These are phyloP conservation scores for Drosophila picticornis DNA, from an alignment of 2,888 invertebrate genomes.

Conservation along the genomic window DNA sequence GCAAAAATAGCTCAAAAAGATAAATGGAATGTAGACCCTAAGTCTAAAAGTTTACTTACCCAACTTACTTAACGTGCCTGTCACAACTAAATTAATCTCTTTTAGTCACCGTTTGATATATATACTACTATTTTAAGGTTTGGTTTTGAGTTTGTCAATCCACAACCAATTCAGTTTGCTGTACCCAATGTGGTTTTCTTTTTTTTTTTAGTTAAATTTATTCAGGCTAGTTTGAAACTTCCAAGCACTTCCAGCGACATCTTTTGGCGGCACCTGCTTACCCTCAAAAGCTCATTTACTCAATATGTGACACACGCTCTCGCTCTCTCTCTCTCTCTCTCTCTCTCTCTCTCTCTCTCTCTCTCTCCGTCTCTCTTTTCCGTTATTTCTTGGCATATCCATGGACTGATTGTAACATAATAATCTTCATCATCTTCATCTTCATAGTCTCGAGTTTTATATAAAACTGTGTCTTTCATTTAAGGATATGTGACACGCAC, in stretches of 20 bases:
- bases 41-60: neutral
- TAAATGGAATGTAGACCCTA: neutral
- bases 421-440: neutral
- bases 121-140: neutral
- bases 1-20: conserved; percentile 1
- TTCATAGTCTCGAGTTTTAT: neutral
- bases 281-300: neutral
- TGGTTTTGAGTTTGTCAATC: neutral
- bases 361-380: neutral
- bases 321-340: neutral
- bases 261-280: neutral
- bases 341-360: neutral
- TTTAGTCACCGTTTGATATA: neutral
- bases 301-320: neutral
- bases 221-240: no score
- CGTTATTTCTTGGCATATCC: neutral
- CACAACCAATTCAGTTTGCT: neutral
- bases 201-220: no score
- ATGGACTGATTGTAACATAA: neutral
- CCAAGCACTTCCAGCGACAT: no score
- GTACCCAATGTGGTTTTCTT: no score
- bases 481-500: no score
- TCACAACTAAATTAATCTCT: neutral
- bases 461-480: neutral
- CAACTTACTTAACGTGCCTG: neutral